Base-by-base conservation (phyloP, 2,888 invertebrate species). In the Nomada hirtipes region DNA sequence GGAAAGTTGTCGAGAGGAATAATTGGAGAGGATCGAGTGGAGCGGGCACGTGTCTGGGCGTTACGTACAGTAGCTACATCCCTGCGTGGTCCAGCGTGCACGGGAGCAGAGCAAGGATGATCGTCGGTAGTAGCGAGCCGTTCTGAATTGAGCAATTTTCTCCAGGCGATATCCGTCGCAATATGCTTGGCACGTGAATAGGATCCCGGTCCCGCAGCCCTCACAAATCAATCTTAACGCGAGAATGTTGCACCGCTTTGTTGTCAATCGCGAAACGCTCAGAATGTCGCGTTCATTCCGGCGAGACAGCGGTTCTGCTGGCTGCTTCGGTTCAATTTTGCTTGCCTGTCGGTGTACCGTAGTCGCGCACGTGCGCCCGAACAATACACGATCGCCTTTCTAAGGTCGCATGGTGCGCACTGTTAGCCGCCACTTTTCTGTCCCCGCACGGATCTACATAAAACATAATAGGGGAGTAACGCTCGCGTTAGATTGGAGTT, bases 131-230 rank as follows among this genome's bases (percentile, higher is more conserved):
- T 61, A 76, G 60, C 82, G 36, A 64, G 23, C 71, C 72, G 76
- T 55, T 70, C 77, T 88, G 84, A 88, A 88, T 87, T 86, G 88
- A 87, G 88, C 84, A 87, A 87, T 87, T 87, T 88, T 88, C 86
- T 88, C 79, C 82, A 71, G 78, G 78, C 82, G 82, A 74, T 82
- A 88, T 77, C 80, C 79, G 86, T 76, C 86, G 73, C 86, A 79
- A 82, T 82, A 76, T 74, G 76, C 83, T 87, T 86, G 86, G 78
- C 76, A 77, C 70, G 50, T 88, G 88, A 87, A 88, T 86, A 84
- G 86, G 80, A 84, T 79, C 79, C 80, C 73, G 78, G 70, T 36
- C 53, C 64, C 67, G 76, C 57, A 26, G 61, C 72, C 76, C 83
- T 84, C 82, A 76, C 87, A 86, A 84, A 88, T 86, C 88, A 87